These are phyloP conservation scores for Pteronura brasiliensis DNA, from an alignment of 2,113 vertebrate species.

Conservation along the genomic window DNA sequence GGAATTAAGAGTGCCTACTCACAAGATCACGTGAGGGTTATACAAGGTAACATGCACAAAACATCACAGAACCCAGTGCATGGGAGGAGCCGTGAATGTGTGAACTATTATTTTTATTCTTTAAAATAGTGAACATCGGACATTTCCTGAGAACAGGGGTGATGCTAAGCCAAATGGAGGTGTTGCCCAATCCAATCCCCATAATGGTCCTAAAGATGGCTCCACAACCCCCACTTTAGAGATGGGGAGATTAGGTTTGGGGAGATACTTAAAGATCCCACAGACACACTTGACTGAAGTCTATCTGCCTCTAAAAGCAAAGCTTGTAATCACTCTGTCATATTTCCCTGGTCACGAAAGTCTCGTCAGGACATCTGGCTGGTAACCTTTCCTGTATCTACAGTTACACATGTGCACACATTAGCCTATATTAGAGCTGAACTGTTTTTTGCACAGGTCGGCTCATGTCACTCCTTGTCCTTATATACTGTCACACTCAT, in stretches of 20 bases:
- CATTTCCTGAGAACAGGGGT: not conserved
- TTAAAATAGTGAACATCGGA: not conserved
- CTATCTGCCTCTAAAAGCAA: not conserved
- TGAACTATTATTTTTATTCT: not conserved
- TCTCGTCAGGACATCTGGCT: not conserved
- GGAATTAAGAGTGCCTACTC: not conserved
- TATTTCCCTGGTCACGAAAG: fast-evolving
- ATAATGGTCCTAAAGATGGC: fast-evolving
- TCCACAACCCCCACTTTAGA: not conserved
- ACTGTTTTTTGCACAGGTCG: not conserved
- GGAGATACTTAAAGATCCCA: not conserved
- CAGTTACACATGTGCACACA: no score
- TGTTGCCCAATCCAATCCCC: fast-evolving
- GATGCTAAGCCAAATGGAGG: fast-evolving
- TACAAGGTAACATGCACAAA: fast-evolving
- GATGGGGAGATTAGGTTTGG: not conserved
- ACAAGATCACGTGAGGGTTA: not conserved
- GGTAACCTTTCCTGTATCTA: fast-evolving
- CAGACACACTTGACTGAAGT: not conserved
- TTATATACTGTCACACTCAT: fast-evolving
- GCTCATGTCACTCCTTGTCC: fast-evolving
- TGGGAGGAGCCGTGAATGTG: not conserved
- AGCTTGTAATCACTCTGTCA: not conserved
- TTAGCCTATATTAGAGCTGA: not conserved
- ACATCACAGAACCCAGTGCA: fast-evolving